Evolutionary conservation across 2,113 vertebrate genomes (phyloP).

Genomic region (Terrapene triunguis): DNA sequence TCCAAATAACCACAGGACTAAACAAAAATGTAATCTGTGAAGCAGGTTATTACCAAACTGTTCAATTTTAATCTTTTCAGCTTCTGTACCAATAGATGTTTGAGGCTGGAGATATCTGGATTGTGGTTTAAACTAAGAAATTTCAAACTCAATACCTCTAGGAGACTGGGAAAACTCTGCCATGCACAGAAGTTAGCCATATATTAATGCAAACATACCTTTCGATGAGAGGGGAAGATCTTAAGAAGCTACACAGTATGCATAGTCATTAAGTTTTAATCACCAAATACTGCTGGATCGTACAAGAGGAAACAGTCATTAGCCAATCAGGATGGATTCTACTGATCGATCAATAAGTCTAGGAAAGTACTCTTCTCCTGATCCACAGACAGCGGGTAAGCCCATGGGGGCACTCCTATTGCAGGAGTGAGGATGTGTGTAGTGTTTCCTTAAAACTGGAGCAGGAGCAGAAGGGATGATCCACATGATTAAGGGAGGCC

Average conservation of each 20-base stretch:
- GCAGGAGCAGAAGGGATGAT: background rate
- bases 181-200: background rate
- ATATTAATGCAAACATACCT: background rate
- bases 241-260: background rate
- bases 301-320: conserved; percentile 30
- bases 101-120: background rate
- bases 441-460: background rate
- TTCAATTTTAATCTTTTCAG: background rate
- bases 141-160: background rate
- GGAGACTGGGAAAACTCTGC: background rate
- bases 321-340: background rate
- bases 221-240: background rate
- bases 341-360: background rate
- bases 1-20: conserved; percentile 16
- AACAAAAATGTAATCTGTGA: conserved; percentile 2
- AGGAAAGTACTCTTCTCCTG: background rate
- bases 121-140: background rate
- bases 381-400: background rate
- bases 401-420: background rate
- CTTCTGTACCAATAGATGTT: background rate
- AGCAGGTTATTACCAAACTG: background rate
- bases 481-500: background rate
- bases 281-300: background rate
- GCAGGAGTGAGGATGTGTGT: background rate
- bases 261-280: background rate